Percentiles rank a stretch among this genome's conserved stretches.
These are phyloP conservation scores for Melanotaenia boesemani DNA, from an alignment of 2,797 vertebrate species.

Conservation along the genomic window DNA sequence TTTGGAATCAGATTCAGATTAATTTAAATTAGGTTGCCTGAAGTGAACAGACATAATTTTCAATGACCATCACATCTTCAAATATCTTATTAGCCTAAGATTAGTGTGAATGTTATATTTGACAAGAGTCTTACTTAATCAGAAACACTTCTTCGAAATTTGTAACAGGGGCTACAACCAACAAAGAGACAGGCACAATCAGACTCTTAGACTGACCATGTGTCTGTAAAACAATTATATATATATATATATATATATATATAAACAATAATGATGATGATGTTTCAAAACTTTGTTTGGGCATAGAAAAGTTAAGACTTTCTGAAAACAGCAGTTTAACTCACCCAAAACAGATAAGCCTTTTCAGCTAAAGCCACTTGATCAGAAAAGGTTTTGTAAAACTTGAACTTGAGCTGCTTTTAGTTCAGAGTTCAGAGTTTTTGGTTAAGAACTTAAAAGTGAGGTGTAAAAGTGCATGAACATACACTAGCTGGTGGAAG, in stretches of 20 bases:
- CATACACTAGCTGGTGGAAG: not conserved
- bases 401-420: conserved; percentile 3
- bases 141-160: not conserved
- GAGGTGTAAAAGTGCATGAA: conserved; percentile 12
- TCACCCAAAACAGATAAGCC: conserved; percentile 7
- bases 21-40: conserved; percentile 12
- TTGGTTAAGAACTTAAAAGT: conserved; percentile 6
- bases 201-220: conserved; percentile 22
- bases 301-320: conserved; percentile 3
- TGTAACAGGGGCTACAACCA: not conserved
- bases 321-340: conserved; percentile 6
- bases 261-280: not conserved
- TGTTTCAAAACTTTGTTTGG: conserved; percentile 14
- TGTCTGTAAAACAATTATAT: conserved; percentile 3
- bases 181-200: not conserved
- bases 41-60: conserved; percentile 5
- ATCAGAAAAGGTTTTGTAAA: conserved; percentile 10
- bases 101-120: not conserved
- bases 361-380: conserved; percentile 10
- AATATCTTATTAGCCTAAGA: conserved; percentile 32
- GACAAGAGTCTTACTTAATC: conserved; percentile 4
- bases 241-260: too few species aligned
- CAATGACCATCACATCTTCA: conserved; percentile 2
- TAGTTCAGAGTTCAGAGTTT: conserved; percentile 10
- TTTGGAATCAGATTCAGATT: conserved; percentile 13